These are phyloP conservation scores for Araneus ventricosus DNA, from an alignment of 1,140 invertebrate species.

Conservation along the genomic window DNA sequence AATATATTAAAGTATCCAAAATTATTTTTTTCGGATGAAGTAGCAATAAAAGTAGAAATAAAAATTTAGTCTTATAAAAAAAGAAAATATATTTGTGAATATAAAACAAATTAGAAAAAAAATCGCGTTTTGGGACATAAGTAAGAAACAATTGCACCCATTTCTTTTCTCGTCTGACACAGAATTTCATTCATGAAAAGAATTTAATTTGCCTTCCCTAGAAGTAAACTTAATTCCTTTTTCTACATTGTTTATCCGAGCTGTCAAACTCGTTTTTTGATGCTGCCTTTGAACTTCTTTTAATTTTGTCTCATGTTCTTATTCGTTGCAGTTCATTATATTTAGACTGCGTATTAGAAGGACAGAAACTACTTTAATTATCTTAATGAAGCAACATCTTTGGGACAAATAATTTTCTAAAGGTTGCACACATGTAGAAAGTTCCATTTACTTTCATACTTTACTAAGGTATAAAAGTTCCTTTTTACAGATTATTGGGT, in stretches of 20 bases:
- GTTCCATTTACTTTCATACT: neutral
- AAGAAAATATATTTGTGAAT: neutral
- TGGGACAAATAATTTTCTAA: neutral
- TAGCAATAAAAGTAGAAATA: neutral
- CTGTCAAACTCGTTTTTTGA: neutral
- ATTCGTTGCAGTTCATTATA: neutral
- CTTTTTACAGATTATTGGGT: neutral
- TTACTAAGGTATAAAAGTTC: too few species aligned
- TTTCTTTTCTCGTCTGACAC: neutral
- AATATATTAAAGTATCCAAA: too few species aligned
- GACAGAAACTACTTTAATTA: neutral
- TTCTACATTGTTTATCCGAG: neutral
- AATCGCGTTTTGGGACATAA: neutral
- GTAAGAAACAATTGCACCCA: neutral
- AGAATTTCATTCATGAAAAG: neutral
- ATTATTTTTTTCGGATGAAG: too few species aligned
- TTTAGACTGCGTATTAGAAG: neutral
- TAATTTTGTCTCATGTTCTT: neutral
- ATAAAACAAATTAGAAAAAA: neutral
- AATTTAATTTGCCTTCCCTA: neutral
- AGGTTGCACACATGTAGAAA: neutral
- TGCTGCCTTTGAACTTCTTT: neutral
- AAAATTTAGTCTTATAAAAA: neutral
- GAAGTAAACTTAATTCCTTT: neutral
- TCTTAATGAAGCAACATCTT: neutral